These are phyloP conservation scores for Rhinolophus sinicus DNA, from an alignment of 2,113 vertebrate species.

Conservation along the genomic window DNA sequence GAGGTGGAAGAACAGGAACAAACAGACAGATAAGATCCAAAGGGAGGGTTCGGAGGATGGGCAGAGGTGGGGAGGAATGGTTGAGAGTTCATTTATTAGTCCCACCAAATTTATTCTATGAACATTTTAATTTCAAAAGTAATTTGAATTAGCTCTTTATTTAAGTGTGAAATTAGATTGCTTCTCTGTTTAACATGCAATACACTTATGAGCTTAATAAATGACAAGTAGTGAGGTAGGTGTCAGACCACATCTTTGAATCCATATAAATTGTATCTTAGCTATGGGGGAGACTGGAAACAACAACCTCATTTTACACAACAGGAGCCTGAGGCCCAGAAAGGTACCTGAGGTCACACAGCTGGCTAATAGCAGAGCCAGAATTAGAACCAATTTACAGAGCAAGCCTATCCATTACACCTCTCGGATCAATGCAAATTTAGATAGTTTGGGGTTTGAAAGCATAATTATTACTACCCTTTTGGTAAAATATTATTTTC, in stretches of 20 bases:
- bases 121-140: constrained; percentile 74
- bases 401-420: background rate
- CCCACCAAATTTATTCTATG: constrained; percentile 62
- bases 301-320: background rate
- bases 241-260: constrained; percentile 10
- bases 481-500: background rate
- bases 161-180: constrained; percentile 78
- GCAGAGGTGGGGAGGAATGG: background rate
- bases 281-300: background rate
- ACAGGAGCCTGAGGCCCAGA: background rate
- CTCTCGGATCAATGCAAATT: fast-evolving
- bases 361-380: background rate
- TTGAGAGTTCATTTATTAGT: constrained; percentile 45
- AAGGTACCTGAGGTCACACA: background rate
- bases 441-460: background rate
- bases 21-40: background rate
- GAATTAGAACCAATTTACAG: background rate
- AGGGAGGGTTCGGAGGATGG: background rate
- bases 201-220: constrained; percentile 66
- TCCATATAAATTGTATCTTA: background rate
- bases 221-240: constrained; percentile 4
- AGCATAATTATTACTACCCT: background rate
- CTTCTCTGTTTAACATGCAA: constrained; percentile 56
- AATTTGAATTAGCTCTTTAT: constrained; percentile 77
- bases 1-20: background rate